Percentiles rank a stretch among this genome's conserved stretches.
Evolutionary conservation across 2,888 invertebrate genomes (phyloP).

Genomic region (Microchrysa polita): DNA sequence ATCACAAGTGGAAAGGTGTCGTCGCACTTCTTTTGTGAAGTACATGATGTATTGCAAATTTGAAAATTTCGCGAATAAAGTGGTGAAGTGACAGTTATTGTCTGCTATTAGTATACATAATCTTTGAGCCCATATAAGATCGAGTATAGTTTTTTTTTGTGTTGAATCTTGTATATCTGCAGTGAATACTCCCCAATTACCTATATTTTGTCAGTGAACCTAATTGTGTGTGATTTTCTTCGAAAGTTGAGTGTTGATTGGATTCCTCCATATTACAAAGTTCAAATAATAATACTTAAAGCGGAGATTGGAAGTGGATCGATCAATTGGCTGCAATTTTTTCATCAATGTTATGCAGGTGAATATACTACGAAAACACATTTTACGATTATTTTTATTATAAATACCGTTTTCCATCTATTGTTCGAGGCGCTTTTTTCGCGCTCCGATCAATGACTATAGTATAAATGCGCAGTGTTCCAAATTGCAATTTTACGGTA

Average conservation of each 20-base stretch:
- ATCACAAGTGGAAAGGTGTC: conserved; percentile 1
- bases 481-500: conserved; percentile 9
- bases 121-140: neutral
- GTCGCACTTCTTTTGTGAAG: neutral
- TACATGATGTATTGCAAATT: neutral
- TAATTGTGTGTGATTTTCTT: neutral
- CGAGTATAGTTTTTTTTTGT: neutral
- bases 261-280: too few species aligned
- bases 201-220: neutral
- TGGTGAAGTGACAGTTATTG: too few species aligned
- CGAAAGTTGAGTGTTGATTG: too few species aligned
- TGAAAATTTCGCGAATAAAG: too few species aligned
- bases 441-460: neutral
- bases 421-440: neutral
- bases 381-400: neutral
- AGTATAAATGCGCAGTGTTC: neutral
- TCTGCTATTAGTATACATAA: too few species aligned
- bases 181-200: neutral
- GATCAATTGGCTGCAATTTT: neutral
- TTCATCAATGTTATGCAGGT: neutral
- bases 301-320: neutral
- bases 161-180: too few species aligned
- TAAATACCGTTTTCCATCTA: neutral
- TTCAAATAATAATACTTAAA: neutral
- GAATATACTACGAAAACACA: neutral